These are phyloP conservation scores for Tipula confusa DNA, from an alignment of 2,888 invertebrate species.

Conservation along the genomic window DNA sequence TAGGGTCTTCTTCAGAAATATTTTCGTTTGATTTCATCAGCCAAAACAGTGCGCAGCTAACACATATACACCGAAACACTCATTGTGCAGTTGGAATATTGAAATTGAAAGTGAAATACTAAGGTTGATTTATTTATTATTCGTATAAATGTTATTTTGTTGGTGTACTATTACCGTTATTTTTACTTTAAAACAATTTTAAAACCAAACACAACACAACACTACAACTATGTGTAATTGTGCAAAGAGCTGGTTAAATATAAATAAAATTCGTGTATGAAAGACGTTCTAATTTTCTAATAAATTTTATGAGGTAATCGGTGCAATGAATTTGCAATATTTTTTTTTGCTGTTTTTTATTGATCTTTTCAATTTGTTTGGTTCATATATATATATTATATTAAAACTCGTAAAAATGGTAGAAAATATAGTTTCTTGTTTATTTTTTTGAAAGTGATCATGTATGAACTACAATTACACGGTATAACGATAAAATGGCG, in stretches of 20 bases:
- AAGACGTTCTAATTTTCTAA: slow-evolving; percentile 20
- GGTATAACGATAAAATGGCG: background rate
- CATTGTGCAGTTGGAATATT: too few relatives aligned
- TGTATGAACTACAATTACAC: background rate
- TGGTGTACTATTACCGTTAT: background rate
- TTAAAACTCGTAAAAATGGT: background rate
- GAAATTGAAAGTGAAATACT: slow-evolving; percentile 25
- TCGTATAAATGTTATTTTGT: background rate
- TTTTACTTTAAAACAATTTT: background rate
- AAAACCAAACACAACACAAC: too few relatives aligned
- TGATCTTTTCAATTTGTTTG: background rate
- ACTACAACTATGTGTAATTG: background rate
- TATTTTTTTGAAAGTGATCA: background rate
- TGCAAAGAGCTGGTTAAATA: background rate
- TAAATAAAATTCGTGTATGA: slow-evolving; percentile 1
- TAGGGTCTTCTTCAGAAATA: background rate
- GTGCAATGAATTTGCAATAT: background rate
- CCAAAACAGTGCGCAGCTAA: background rate
- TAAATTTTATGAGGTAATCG: slow-evolving; percentile 25
- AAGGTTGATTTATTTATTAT: background rate
- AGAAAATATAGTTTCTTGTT: background rate
- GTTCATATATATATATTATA: background rate
- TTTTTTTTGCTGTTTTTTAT: background rate
- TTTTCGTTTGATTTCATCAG: background rate
- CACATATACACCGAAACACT: too few relatives aligned